phyloP scores from a whole-genome alignment of 1,140 invertebrate species.

The Platorchestia sp. region DNA sequence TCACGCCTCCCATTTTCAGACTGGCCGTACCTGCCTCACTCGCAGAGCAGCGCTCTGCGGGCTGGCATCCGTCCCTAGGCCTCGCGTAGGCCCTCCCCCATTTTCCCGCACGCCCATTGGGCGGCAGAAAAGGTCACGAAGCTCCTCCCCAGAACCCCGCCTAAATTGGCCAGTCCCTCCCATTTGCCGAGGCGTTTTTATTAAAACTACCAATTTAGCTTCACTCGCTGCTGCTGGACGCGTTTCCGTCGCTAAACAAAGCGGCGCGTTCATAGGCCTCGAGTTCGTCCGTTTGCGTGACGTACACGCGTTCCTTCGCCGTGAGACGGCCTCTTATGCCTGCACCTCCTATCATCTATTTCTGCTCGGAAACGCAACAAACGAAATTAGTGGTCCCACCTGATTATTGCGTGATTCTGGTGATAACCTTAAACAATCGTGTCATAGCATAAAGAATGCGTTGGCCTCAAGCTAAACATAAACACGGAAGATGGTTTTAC shows the following conservation, averaged over 20 bases:
- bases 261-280: neutral
- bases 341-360: neutral
- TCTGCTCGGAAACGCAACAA: neutral
- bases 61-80: neutral
- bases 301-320: neutral
- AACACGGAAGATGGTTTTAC: neutral
- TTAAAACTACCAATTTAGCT: conserved; percentile 31
- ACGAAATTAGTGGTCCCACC: neutral
- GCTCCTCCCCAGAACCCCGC: neutral
- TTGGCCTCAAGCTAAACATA: neutral
- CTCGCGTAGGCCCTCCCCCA: neutral
- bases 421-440: neutral
- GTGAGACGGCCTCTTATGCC: neutral
- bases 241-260: conserved; percentile 21
- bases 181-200: neutral
- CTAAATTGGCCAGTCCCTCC: neutral
- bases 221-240: neutral
- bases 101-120: neutral
- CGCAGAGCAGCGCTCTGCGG: neutral
- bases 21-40: neutral
- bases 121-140: neutral
- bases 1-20: neutral
- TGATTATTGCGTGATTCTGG: neutral
- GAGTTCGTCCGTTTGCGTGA: neutral
- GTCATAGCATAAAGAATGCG: neutral